These are phyloP conservation scores for Drosophila testacea DNA, from an alignment of 2,888 invertebrate species.

Conservation along the genomic window DNA sequence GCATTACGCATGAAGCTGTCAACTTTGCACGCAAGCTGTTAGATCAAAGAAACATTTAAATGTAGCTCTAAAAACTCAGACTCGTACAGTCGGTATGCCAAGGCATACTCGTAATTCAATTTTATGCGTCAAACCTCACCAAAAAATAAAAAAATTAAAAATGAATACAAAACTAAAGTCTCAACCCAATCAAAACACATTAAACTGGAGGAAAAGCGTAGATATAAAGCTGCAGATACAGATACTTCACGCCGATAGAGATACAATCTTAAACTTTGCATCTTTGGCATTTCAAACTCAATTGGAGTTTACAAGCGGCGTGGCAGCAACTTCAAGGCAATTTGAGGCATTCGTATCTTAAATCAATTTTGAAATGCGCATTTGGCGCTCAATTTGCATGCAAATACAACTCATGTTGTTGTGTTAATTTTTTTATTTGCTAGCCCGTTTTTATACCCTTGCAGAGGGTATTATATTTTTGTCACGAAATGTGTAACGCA, in stretches of 20 bases:
- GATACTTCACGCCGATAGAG: slow-evolving; percentile 36
- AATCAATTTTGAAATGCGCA: slow-evolving; percentile 80
- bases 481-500: too few relatives aligned
- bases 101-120: slow-evolving; percentile 54
- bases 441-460: too few relatives aligned
- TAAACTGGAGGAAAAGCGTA: slow-evolving; percentile 35
- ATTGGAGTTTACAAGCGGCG: slow-evolving; percentile 61
- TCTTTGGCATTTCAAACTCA: slow-evolving; percentile 74
- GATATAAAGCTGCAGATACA: slow-evolving; percentile 38
- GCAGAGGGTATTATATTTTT: too few relatives aligned
- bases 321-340: slow-evolving; percentile 63
- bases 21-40: slow-evolving; percentile 54
- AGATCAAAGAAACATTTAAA: slow-evolving; percentile 57
- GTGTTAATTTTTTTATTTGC: slow-evolving; percentile 17
- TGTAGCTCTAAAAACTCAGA: slow-evolving; percentile 24
- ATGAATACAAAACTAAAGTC: slow-evolving; percentile 10
- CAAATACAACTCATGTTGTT: slow-evolving; percentile 62
- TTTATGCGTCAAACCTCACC: slow-evolving; percentile 25
- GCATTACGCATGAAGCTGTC: slow-evolving; percentile 62
- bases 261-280: slow-evolving; percentile 49
- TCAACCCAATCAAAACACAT: slow-evolving; percentile 38
- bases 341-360: slow-evolving; percentile 71
- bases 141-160: slow-evolving; percentile 1
- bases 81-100: slow-evolving; percentile 8
- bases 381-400: slow-evolving; percentile 80